Evolutionary conservation across 2,797 vertebrate species (phyloP).

Genomic region (Cuculus canorus): DNA sequence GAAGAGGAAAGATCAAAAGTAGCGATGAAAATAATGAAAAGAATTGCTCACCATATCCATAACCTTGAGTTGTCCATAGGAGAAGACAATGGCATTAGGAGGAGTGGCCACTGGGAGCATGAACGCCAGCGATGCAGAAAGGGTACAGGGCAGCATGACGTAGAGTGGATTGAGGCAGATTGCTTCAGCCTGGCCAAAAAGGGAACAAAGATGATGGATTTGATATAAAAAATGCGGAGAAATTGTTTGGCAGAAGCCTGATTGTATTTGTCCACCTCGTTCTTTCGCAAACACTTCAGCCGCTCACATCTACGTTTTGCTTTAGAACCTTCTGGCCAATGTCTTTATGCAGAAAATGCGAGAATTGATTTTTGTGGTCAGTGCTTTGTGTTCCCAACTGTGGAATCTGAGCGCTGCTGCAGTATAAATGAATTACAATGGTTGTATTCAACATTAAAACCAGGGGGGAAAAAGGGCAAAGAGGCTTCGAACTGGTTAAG

Average conservation of each 20-base stretch:
- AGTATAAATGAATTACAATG: not conserved
- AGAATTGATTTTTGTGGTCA: slow-evolving; percentile 6
- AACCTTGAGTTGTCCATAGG: slow-evolving; percentile 89
- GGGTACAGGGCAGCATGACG: slow-evolving; percentile 89
- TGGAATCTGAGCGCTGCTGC: not conserved
- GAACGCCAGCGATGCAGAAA: slow-evolving; percentile 90
- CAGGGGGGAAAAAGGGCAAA: not conserved
- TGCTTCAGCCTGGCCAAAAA: slow-evolving; percentile 77
- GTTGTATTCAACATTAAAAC: not conserved
- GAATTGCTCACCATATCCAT: slow-evolving; percentile 89
- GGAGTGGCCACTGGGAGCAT: slow-evolving; percentile 97
- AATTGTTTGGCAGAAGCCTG: not conserved
- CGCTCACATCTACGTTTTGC: not conserved
- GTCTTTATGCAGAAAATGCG: not conserved
- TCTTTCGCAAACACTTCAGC: not conserved
- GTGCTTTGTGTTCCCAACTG: not conserved
- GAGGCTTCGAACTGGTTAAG: not conserved
- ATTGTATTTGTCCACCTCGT: rapidly evolving
- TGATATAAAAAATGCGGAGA: not conserved
- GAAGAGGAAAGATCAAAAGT: not conserved
- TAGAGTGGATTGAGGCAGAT: slow-evolving; percentile 92
- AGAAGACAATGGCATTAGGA: slow-evolving; percentile 93
- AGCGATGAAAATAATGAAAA: not conserved
- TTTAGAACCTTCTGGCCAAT: not conserved
- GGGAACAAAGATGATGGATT: not conserved